These are phyloP conservation scores for Nesometra sesokonis DNA, from an alignment of 35 echinoderm and acorn worm genomes.

Conservation along the genomic window DNA sequence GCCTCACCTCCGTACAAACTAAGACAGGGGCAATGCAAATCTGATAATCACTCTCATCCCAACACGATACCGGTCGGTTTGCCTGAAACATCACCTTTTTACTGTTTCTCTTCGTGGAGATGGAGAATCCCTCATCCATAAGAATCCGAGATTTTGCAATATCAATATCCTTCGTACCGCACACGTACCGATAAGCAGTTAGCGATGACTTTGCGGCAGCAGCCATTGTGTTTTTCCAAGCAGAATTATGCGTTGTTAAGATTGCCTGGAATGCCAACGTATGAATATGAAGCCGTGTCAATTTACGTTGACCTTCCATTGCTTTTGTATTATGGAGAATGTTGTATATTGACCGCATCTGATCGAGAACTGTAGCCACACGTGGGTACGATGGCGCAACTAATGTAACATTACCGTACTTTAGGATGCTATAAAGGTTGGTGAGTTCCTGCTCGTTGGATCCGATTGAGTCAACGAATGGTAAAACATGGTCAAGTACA, in stretches of 20 bases:
- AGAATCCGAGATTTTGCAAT: conserved; percentile 64
- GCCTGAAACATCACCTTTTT: conserved; percentile 37
- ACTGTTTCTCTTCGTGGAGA: conserved; percentile 57
- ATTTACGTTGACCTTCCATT: conserved; percentile 1
- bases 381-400: conserved; percentile 68
- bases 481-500: conserved; percentile 55
- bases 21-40: conserved; percentile 92
- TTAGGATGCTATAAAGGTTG: conserved; percentile 74
- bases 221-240: conserved; percentile 95
- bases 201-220: conserved; percentile 86
- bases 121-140: conserved; percentile 92
- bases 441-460: conserved; percentile 94
- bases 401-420: conserved; percentile 82
- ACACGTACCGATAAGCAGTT: conserved; percentile 76
- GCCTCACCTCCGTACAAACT: conserved; percentile 68
- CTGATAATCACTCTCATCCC: conserved; percentile 70
- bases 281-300: conserved; percentile 79
- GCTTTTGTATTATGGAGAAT: conserved; percentile 24
- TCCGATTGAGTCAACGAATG: conserved; percentile 67
- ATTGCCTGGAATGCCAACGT: conserved; percentile 99
- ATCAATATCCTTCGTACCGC: conserved; percentile 45
- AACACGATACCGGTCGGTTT: conserved; percentile 86
- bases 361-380: conserved; percentile 74
- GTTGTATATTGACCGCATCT: conserved; percentile 65
- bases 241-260: conserved; percentile 57